Evolutionary conservation across 2,797 vertebrate species (phyloP), one percentile per base, ranked within the genome.

Genomic region (Galago senegalensis): DNA sequence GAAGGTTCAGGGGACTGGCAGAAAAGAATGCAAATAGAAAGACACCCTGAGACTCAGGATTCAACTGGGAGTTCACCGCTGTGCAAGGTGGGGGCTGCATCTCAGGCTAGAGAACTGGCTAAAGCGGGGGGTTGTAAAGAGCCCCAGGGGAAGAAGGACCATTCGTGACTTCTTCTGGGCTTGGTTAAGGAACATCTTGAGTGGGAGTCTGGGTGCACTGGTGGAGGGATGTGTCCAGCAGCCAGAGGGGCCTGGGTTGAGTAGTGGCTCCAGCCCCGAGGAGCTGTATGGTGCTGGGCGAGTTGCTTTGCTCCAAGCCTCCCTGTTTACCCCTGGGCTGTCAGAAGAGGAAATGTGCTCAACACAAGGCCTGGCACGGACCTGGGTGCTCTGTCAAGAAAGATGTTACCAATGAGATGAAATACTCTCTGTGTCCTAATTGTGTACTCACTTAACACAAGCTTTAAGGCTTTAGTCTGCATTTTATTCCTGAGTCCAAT

Each of bases 211-310:
- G 11, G 31, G 20, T 43, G 31, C 21, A 61, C 43, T 40, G 31
- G 43, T 27, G 69, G 63, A 67, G 23, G 46, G 23, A 29, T 17
- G 31, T 56, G 21, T 72, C 67, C 94, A 69, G 56, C 31, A 53
- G n/a, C 3, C 27, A 79, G 80, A 23, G 10, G 60, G 40, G 10
- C 4, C 5, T n/a, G 31, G 29, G 2, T 72, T 16, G 29, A 46
- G 70, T 43, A 14, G 10, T 0, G 23, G 34, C 31, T 73, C 77
- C 10, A 72, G 72, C 56, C 31, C 60, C 0, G 4, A 56, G 82
- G 2, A 12, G 29, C 20, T 67, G 29, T 1, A 18, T 17, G 34
- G 18, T 2, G 1, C 17, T 1, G 16, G 43, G 7, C 5, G 10
- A 46, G 49, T 29, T 2, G 7, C 34, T 92, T 63, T 69, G 75